phyloP scores from a whole-genome alignment of 2,797 vertebrate genomes.

The Ambastaia sidthimunki region DNA sequence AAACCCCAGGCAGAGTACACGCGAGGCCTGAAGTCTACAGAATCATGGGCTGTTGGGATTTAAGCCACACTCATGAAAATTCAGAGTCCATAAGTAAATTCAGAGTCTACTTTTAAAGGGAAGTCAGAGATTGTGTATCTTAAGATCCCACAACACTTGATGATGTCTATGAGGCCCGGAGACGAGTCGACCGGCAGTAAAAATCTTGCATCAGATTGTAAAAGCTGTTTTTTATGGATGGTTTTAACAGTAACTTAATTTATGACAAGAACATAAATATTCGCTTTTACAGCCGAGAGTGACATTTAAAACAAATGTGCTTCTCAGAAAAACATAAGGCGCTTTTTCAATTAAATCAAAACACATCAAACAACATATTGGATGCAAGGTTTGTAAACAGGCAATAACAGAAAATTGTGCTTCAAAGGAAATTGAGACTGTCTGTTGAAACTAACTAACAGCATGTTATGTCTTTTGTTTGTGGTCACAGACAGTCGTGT shows the following conservation, averaged over 20 bases:
- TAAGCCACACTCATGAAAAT: conserved; percentile 77
- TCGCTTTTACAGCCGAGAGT: conserved; percentile 59
- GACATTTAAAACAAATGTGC: conserved; percentile 67
- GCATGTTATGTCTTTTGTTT: conserved; percentile 7
- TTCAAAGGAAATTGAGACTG: conserved; percentile 9
- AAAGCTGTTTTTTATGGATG: conserved; percentile 63
- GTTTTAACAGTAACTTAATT: conserved; percentile 60
- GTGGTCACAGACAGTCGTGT: neutral
- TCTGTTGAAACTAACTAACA: conserved; percentile 46
- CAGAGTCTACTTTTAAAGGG: conserved; percentile 49
- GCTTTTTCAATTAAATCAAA: conserved; percentile 63
- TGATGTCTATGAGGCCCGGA: conserved; percentile 65
- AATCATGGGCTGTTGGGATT: conserved; percentile 56
- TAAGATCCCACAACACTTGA: conserved; percentile 53
- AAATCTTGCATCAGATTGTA: conserved; percentile 53
- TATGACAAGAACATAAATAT: conserved; percentile 60
- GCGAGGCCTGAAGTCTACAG: conserved; percentile 70
- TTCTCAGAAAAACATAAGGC: conserved; percentile 62
- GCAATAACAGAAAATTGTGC: conserved; percentile 54
- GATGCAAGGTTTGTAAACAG: conserved; percentile 54
- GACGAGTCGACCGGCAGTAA: conserved; percentile 35
- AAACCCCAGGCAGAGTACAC: conserved; percentile 74
- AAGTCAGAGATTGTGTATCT: conserved; percentile 45
- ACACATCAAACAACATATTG: conserved; percentile 59
- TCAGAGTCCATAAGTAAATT: conserved; percentile 68